Evolutionary conservation across 2,113 vertebrate species (phyloP).

Genomic region (Siphamia tubifer): DNA sequence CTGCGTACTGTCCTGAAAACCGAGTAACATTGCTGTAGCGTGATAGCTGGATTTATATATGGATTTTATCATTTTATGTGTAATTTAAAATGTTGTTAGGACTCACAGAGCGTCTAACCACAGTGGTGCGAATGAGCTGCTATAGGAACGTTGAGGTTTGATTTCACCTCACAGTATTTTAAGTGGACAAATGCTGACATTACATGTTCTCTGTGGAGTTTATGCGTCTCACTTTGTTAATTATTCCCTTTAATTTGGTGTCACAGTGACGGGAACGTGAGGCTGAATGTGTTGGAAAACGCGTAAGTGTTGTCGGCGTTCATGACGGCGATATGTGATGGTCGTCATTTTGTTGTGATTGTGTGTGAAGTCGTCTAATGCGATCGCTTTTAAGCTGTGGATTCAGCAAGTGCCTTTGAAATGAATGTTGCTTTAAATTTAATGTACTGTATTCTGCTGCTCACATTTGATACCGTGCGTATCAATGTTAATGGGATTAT

Average conservation of each 20-base stretch:
- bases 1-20: background rate
- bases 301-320: too few species aligned
- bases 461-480: background rate
- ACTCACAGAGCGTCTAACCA: background rate
- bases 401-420: conserved; percentile 65
- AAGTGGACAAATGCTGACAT: too few species aligned
- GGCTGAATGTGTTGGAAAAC: conserved; percentile 1
- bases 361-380: background rate
- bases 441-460: conserved; percentile 25
- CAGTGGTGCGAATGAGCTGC: background rate
- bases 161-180: background rate
- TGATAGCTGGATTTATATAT: background rate
- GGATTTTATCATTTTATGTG: background rate
- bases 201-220: too few species aligned
- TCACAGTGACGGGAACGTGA: background rate
- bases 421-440: conserved; percentile 11
- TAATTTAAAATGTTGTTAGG: background rate
- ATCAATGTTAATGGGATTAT: background rate
- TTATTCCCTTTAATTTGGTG: background rate
- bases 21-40: background rate
- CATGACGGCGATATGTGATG: too few species aligned
- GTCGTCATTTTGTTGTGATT: background rate
- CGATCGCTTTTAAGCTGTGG: background rate
- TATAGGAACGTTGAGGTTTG: background rate
- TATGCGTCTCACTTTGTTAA: too few species aligned